phyloP scores from a whole-genome alignment of 2,113 vertebrate genomes.

The Raja brachyura region DNA sequence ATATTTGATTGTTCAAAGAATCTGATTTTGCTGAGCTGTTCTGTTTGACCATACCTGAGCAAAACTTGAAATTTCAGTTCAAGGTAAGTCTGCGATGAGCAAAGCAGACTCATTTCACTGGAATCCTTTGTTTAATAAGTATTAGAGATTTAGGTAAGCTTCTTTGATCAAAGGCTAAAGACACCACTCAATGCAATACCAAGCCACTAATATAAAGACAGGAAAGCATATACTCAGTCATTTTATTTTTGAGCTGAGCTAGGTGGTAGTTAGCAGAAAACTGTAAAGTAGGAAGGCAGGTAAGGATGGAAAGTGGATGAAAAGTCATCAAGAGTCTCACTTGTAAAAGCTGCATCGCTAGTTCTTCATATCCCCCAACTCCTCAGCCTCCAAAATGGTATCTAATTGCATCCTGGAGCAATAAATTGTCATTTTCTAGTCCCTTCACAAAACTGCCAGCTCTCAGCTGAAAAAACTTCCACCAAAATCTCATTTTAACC shows the following conservation, averaged over 20 bases:
- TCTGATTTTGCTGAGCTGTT: slow-evolving; percentile 3
- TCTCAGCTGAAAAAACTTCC: background rate
- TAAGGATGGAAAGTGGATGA: background rate
- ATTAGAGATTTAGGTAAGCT: slow-evolving; percentile 22
- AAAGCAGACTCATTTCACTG: background rate
- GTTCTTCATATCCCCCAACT: background rate
- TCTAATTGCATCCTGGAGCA: background rate
- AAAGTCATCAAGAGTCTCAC: background rate
- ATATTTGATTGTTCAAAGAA: slow-evolving; percentile 23
- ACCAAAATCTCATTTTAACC: background rate
- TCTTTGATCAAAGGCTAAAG: background rate
- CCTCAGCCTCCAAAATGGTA: background rate
- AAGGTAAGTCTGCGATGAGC: background rate
- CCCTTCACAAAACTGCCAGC: background rate
- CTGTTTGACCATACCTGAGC: background rate
- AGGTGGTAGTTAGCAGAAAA: background rate
- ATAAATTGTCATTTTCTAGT: background rate
- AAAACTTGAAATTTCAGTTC: slow-evolving; percentile 7
- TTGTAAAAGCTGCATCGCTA: background rate
- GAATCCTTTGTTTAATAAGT: background rate
- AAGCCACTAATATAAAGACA: background rate
- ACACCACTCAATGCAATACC: background rate
- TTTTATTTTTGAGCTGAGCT: background rate
- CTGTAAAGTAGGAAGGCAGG: background rate
- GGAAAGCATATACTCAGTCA: background rate